A percentile compares a stretch with the other conserved stretches of the same genome.
phyloP scores from a whole-genome alignment of 2,888 invertebrate genomes.

The Noctua pronuba region DNA sequence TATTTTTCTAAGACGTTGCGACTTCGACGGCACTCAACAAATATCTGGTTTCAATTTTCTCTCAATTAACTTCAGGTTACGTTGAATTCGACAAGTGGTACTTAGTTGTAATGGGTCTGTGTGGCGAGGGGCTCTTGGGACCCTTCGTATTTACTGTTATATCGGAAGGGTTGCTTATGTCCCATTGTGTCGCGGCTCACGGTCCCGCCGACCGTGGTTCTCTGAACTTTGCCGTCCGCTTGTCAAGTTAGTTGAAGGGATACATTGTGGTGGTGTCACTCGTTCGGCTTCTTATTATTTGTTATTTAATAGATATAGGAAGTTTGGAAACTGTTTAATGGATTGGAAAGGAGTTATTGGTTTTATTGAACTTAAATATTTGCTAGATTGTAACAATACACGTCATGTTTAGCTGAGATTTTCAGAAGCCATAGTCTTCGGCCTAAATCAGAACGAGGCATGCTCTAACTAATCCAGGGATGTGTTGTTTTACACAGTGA shows the following conservation, averaged over 20 bases:
- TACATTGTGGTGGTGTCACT: conserved; percentile 66
- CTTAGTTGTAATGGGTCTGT: conserved; percentile 81
- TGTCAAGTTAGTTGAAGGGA: conserved; percentile 62
- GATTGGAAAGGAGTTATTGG: not conserved
- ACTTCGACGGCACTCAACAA: conserved; percentile 72
- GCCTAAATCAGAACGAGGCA: not conserved
- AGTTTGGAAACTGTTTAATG: conserved; percentile 20
- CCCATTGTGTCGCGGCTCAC: conserved; percentile 63
- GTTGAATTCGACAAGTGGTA: conserved; percentile 83
- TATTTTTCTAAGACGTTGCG: conserved; percentile 62
- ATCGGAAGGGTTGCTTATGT: conserved; percentile 72
- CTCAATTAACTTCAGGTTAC: conserved; percentile 85
- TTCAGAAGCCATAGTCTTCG: not conserved
- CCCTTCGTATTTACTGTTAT: conserved; percentile 71
- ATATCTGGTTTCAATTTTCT: conserved; percentile 84
- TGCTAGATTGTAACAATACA: not conserved
- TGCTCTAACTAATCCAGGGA: not conserved
- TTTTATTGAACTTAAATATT: not conserved
- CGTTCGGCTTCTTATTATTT: conserved; percentile 56
- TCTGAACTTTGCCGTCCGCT: conserved; percentile 65
- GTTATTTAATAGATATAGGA: conserved; percentile 36
- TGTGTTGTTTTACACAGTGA: not conserved
- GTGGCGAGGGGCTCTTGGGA: conserved; percentile 69
- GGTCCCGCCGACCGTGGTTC: conserved; percentile 62
- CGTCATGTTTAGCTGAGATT: not conserved